Conservation (phyloP, 2,113 vertebrate species). For the Chroicocephalus ridibundus region DNA sequence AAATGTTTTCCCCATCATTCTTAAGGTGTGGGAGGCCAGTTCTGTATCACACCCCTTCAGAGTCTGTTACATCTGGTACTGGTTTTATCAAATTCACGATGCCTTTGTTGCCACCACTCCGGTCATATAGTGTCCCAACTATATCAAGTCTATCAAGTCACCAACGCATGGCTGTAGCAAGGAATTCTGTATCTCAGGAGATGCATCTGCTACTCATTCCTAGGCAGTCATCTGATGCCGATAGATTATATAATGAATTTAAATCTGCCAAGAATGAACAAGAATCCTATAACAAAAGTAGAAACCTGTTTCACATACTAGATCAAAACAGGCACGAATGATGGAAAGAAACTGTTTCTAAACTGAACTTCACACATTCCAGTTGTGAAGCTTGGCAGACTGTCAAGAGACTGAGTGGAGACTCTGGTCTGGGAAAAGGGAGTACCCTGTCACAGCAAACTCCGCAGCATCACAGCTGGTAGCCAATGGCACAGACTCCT, state of each 20-base stretch:
- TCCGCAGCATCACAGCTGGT: slow-evolving; percentile 37
- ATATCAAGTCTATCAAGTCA: neutral
- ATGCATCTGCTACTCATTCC: slow-evolving; percentile 22
- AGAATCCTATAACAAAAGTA: slow-evolving; percentile 18
- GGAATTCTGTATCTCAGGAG: neutral
- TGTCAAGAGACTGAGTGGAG: slow-evolving; percentile 62
- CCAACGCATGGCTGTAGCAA: neutral
- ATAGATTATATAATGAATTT: neutral
- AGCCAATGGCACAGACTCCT: slow-evolving; percentile 29
- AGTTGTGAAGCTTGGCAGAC: slow-evolving; percentile 54
- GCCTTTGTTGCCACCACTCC: neutral
- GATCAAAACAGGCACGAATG: slow-evolving; percentile 42
- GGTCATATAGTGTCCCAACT: neutral
- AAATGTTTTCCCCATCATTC: neutral
- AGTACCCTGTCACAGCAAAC: slow-evolving; percentile 44
- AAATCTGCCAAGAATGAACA: slow-evolving; percentile 20
- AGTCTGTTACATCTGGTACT: neutral
- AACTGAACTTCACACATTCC: slow-evolving; percentile 65
- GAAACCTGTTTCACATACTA: slow-evolving; percentile 53
- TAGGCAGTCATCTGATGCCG: neutral
- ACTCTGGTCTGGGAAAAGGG: slow-evolving; percentile 60
- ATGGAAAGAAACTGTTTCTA: slow-evolving; percentile 52
- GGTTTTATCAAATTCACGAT: neutral
- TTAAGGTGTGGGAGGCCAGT: neutral
- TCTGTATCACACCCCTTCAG: neutral